phyloP scores from a whole-genome alignment of 2,113 vertebrate genomes.

The Gasterosteus aculeatus region DNA sequence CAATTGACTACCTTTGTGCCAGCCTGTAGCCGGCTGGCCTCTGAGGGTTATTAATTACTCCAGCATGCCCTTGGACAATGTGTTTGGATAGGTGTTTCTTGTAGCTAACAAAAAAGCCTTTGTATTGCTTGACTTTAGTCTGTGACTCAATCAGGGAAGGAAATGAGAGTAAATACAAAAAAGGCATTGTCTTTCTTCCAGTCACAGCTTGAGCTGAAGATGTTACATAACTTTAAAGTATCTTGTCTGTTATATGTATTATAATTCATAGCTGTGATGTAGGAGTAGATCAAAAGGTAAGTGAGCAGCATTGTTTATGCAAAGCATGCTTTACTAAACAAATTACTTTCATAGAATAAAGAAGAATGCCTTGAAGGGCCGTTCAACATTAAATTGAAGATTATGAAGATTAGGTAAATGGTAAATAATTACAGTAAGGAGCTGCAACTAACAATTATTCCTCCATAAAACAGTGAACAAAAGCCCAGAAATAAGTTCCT shows the following conservation, averaged over 20 bases:
- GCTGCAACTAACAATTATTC: neutral
- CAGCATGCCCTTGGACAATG: slow-evolving; percentile 77
- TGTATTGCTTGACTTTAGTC: slow-evolving; percentile 82
- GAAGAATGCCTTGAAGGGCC: neutral
- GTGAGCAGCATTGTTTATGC: neutral
- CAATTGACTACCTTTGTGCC: slow-evolving; percentile 60
- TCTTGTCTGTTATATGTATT: slow-evolving; percentile 70
- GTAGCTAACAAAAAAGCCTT: slow-evolving; percentile 81
- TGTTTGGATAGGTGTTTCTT: slow-evolving; percentile 87
- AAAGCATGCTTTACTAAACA: neutral
- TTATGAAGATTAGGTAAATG: neutral
- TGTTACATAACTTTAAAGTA: slow-evolving; percentile 72
- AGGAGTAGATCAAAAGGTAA: slow-evolving; percentile 14
- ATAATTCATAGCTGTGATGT: slow-evolving; percentile 17
- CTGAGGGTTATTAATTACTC: slow-evolving; percentile 79
- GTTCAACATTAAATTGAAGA: neutral
- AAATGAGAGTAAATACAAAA: slow-evolving; percentile 86
- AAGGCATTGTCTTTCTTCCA: slow-evolving; percentile 81
- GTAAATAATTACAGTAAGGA: neutral
- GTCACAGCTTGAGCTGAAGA: slow-evolving; percentile 57
- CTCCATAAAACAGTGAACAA: neutral
- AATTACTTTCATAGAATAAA: neutral
- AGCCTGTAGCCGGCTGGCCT: slow-evolving; percentile 59
- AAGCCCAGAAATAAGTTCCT: neutral
- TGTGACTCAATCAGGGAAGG: slow-evolving; percentile 86